Base-by-base conservation (phyloP, 2,797 vertebrate genomes). In the Periparus ater region DNA sequence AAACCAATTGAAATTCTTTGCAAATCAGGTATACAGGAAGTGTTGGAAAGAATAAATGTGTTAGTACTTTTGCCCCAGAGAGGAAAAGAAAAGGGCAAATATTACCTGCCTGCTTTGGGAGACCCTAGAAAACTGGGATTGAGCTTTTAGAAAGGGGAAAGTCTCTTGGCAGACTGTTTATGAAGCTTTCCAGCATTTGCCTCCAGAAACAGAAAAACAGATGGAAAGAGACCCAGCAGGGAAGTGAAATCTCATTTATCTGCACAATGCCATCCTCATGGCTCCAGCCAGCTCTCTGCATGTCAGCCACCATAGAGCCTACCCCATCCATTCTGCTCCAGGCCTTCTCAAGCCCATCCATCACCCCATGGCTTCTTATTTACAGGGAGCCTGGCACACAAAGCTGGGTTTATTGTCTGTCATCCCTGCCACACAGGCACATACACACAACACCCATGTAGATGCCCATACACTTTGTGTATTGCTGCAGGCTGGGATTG, bases 151-250 rank as follows among this genome's bases (percentile, higher is more conserved):
- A 94, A 92, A 93, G 40, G 34, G 51, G 40, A 84, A 71, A 20
- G 47, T 93, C 88, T 92, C 80, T 94, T 86, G 80, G 76, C 94
- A 92, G 74, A 82, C 60, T 92, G 57, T 79, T 47, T 88, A 76
- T 76, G 83, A 90, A 89, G 80, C 85, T 87, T 71, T 68, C 51
- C 85, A 90, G 85, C 67, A 68, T 80, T 93, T 85, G 84, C 94
- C 87, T 81, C 79, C 44, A 89, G 93, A 96, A 97, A 93, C 60
- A 89, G 84, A 92, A 88, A 96, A 98, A 85, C 98, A 98, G 98
- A 99, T 98, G 98, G 98, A 96, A 98, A 92, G 97, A 96, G 91
- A 91, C 98, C 93, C 98, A 98, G 98, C 98, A 98, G 98, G 98
- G 98, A 97, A 98, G 96, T 95, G 70, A 92, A 95, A 94, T 91